Conservation (phyloP, 2,888 invertebrate species). For the Dasysyrphus albostriatus region DNA sequence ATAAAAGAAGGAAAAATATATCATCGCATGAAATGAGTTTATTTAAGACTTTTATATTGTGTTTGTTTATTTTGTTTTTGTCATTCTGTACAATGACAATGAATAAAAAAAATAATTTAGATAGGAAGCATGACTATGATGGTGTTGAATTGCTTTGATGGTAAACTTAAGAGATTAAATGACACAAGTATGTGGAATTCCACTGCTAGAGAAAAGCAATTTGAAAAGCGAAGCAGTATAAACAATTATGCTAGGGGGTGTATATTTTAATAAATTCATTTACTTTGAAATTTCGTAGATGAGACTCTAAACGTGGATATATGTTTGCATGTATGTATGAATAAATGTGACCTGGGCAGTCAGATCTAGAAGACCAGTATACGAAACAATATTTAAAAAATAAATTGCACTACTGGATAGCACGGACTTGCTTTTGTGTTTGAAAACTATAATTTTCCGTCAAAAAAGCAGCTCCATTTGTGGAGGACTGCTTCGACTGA, state of each 20-base stretch:
- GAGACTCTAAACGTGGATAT: no score
- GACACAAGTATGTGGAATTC: neutral
- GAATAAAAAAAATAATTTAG: conserved; percentile 6
- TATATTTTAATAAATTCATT: neutral
- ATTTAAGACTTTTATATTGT: conserved; percentile 32
- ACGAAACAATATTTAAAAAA: no score
- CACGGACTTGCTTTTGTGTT: no score
- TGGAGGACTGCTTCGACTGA: no score
- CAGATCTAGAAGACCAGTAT: no score
- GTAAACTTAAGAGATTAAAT: neutral
- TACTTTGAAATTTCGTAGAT: no score
- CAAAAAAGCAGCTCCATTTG: no score
- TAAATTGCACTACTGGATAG: no score
- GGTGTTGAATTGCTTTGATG: neutral
- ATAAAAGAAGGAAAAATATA: neutral
- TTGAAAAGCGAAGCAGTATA: neutral
- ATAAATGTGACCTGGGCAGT: no score
- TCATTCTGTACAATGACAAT: neutral
- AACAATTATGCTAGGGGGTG: neutral
- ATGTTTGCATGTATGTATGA: no score
- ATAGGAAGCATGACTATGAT: neutral
- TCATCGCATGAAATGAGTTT: conserved; percentile 11
- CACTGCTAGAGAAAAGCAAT: neutral
- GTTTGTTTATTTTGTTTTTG: neutral
- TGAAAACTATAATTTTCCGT: no score